Evolutionary conservation across 2,113 vertebrate species (phyloP), one percentile per base, ranked within the genome.

Genomic region (Zingel zingel): DNA sequence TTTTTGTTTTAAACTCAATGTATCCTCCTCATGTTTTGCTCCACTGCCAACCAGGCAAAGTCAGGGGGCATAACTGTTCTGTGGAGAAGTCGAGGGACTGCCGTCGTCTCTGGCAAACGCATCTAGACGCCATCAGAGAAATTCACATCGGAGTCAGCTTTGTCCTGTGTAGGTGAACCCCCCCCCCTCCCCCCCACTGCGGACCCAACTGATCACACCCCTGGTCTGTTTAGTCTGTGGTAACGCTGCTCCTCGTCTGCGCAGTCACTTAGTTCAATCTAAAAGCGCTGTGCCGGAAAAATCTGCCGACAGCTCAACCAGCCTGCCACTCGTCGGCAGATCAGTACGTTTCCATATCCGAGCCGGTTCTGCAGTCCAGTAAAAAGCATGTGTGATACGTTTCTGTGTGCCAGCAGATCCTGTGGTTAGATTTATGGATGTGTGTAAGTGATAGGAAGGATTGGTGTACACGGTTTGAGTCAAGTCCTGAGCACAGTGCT

Each of bases 401-500:
- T 77, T 84, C 36, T 67, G 65, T 81, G 73, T 85, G 79, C 74
- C 72, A 88, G 74, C 80, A 85, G 77, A 90, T 89, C 64, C 57
- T 47, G 86, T 69, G 36, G 25, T 70, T 70, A 72, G 59, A 77
- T 78, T 86, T n/a, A 61, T 67, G 83, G 69, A 83, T 71, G 82
- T 85, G 77, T 77, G 59, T 76, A 64, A 63, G 69, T 74, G 85
- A 86, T 33, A 62, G 61, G 81, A 91, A 83, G 70, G 89, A 87
- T 77, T 81, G 80, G 81, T 79, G 81, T 78, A 78, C 85, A 82
- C 10, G 39, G 61, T 86, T 86, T 62, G 68, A 84, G 84, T 86
- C 45, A 50, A 86, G 83, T 91, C 88, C 89, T 88, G 88, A 93
- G 92, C 93, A 92, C 83, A 93, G 88, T 86, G 88, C 90, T 88